phyloP scores from a whole-genome alignment of 2,888 invertebrate species.

The Xylota sylvarum region DNA sequence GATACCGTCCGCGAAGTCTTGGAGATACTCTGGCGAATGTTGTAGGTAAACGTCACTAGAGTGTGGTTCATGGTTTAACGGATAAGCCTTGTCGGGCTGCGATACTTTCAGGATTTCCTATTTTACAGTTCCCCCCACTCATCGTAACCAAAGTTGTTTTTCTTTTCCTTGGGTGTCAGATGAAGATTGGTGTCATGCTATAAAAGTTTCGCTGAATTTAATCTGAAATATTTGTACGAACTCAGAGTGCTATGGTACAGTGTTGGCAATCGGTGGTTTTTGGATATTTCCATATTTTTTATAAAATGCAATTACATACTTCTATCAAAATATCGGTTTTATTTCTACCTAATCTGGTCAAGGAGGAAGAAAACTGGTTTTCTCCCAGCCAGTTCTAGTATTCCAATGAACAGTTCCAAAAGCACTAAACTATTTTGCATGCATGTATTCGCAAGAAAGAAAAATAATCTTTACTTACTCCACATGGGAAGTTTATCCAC shows the following conservation, averaged over 20 bases:
- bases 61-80: slow-evolving; percentile 9
- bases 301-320: too few relatives aligned
- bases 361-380: too few relatives aligned
- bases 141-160: background rate
- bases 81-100: slow-evolving; percentile 26
- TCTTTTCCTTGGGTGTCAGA: slow-evolving; percentile 20
- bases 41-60: background rate
- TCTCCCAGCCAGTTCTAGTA: too few relatives aligned
- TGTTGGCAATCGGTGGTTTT: background rate
- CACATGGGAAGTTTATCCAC: too few relatives aligned
- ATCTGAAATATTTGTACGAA: background rate
- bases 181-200: slow-evolving; percentile 31
- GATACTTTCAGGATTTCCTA: slow-evolving; percentile 34
- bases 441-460: too few relatives aligned
- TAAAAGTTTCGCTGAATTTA: slow-evolving; percentile 28
- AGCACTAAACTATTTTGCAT: too few relatives aligned
- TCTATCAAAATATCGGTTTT: too few relatives aligned
- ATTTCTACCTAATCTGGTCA: too few relatives aligned
- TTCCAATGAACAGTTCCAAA: too few relatives aligned
- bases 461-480: too few relatives aligned
- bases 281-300: background rate
- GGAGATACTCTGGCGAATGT: slow-evolving; percentile 28
- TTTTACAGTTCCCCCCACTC: slow-evolving; percentile 1
- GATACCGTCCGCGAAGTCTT: slow-evolving; percentile 35
- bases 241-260: background rate